Conservation (phyloP, 1,140 invertebrate species). For the Drosophila pseudoobscura region DNA sequence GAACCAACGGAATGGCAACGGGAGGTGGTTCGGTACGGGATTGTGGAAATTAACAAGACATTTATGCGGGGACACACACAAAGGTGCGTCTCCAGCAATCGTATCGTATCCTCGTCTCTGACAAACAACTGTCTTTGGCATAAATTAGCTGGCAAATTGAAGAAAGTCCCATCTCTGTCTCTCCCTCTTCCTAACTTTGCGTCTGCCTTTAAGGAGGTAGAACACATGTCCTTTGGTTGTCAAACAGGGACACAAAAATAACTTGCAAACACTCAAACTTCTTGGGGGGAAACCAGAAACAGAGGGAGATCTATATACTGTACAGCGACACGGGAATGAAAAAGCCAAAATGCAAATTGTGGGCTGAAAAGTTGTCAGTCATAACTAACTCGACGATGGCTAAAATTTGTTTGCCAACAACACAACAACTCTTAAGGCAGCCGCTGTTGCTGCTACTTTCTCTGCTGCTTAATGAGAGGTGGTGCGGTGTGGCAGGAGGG, state of each 20-base stretch:
- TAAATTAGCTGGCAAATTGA: constrained; percentile 58
- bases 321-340: no score
- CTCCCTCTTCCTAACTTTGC: neutral
- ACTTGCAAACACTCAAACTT: constrained; percentile 60
- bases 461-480: constrained; percentile 53
- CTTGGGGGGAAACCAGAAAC: constrained; percentile 1
- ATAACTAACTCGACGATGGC: constrained; percentile 64
- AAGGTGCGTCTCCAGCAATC: constrained; percentile 45
- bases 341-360: constrained; percentile 65
- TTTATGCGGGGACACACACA: constrained; percentile 60
- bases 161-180: constrained; percentile 10
- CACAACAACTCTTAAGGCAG: constrained; percentile 33
- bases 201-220: constrained; percentile 9
- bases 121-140: constrained; percentile 42
- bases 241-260: constrained; percentile 62
- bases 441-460: constrained; percentile 27
- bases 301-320: no score
- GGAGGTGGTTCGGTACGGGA: constrained; percentile 4
- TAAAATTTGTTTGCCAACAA: constrained; percentile 76
- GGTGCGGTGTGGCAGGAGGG: neutral
- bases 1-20: neutral
- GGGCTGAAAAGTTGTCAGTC: constrained; percentile 58
- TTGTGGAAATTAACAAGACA: constrained; percentile 66
- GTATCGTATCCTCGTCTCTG: constrained; percentile 31
- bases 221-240: constrained; percentile 47